Percentiles rank a stretch among this genome's conserved stretches.
These are phyloP conservation scores for Peromyscus maniculatus DNA, from an alignment of 2,113 vertebrate genomes.

Conservation along the genomic window DNA sequence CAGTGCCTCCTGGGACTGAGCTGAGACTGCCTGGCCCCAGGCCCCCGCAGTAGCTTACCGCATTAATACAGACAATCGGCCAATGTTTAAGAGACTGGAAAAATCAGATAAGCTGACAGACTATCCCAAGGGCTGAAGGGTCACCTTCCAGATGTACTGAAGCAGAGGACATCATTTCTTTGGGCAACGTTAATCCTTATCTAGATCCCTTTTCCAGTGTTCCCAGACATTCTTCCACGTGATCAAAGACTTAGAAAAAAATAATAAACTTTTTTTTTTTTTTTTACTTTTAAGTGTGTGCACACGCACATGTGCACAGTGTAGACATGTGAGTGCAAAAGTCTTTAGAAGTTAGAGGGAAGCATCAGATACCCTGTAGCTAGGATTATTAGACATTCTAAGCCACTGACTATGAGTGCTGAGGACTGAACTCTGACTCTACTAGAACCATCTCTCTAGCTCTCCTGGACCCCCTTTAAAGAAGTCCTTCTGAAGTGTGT, in stretches of 20 bases:
- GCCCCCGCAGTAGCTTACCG: neutral
- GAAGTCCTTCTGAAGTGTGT: neutral
- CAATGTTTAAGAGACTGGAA: neutral
- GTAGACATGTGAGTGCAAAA: neutral
- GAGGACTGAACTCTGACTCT: neutral
- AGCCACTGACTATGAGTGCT: neutral
- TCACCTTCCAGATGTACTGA: neutral
- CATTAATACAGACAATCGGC: neutral
- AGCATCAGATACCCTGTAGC: neutral
- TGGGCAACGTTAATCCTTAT: neutral
- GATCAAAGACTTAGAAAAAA: neutral
- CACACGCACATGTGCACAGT: too few species aligned
- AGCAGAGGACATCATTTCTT: neutral
- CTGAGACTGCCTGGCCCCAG: neutral
- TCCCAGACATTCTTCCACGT: neutral
- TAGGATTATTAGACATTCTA: neutral
- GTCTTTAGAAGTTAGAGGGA: neutral
- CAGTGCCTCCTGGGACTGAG: neutral
- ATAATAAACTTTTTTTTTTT: too few species aligned
- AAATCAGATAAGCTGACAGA: neutral
- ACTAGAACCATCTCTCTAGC: neutral
- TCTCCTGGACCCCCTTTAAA: neutral
- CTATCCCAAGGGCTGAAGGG: neutral
- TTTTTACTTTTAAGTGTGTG: neutral
- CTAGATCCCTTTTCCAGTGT: neutral